Evolutionary conservation across 2,888 invertebrate species (phyloP).

Genomic region (Pseudococcus viburni): DNA sequence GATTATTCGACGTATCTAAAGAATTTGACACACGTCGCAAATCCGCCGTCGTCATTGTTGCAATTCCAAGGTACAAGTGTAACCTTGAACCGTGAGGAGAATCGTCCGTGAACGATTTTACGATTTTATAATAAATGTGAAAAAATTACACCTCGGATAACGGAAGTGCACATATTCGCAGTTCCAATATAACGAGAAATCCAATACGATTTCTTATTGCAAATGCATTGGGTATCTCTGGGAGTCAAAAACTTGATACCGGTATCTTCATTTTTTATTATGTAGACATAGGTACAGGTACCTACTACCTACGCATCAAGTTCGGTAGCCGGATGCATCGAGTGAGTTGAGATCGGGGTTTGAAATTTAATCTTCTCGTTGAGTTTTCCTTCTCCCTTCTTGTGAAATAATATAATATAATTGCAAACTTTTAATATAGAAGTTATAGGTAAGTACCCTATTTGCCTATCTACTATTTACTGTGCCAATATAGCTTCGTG

Average conservation of each 20-base stretch:
- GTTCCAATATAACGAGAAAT: conserved; percentile 23
- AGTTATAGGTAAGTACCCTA: too few species aligned
- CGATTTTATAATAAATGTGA: background rate
- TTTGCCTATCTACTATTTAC: too few species aligned
- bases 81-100: conserved; percentile 41
- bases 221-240: background rate
- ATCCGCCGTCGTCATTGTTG: background rate
- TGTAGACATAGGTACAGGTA: too few species aligned
- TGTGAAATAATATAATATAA: too few species aligned
- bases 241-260: background rate
- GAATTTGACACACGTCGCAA: conserved; percentile 47
- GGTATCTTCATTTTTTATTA: background rate
- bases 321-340: background rate
- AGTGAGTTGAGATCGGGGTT: background rate
- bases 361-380: background rate
- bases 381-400: background rate
- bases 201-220: background rate
- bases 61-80: conserved; percentile 1
- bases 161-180: conserved; percentile 18
- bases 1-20: conserved; percentile 44
- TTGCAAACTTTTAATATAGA: too few species aligned
- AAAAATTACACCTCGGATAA: conserved; percentile 8
- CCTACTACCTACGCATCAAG: background rate
- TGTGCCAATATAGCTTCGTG: too few species aligned
- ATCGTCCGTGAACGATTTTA: conserved; percentile 48